phyloP scores from a whole-genome alignment of 2,797 vertebrate species.

The Sebastes steindachneri region DNA sequence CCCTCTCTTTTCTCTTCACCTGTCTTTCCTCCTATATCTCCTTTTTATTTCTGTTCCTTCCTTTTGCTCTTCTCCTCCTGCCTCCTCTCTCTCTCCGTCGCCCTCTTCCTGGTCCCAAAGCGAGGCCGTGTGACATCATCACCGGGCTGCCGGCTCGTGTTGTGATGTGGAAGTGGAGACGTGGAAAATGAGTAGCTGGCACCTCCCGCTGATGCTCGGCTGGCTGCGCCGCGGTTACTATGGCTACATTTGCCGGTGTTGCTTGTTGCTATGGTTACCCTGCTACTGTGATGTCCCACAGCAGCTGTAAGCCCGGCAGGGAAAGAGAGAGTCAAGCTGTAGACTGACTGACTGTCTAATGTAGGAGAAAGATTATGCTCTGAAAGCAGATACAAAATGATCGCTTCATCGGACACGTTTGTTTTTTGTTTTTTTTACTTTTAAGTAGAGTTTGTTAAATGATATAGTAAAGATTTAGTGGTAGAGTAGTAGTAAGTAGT shows the following conservation, averaged over 20 bases:
- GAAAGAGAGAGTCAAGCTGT: background rate
- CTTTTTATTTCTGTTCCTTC: background rate
- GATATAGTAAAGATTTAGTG: too few relatives aligned
- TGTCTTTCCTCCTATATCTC: background rate
- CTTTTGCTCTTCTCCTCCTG: background rate
- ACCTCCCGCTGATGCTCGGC: slow-evolving; percentile 57
- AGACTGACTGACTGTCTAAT: background rate
- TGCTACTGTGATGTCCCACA: slow-evolving; percentile 39
- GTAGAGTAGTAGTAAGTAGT: too few relatives aligned
- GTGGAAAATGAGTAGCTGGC: slow-evolving; percentile 73
- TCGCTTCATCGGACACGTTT: too few relatives aligned
- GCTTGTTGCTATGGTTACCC: slow-evolving; percentile 60
- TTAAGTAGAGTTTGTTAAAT: too few relatives aligned
- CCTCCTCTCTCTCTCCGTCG: background rate
- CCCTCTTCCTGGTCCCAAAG: slow-evolving; percentile 1
- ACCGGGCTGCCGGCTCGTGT: slow-evolving; percentile 52
- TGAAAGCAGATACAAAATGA: background rate
- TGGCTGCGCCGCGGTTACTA: slow-evolving; percentile 55
- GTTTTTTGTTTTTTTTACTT: too few relatives aligned
- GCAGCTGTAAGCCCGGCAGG: slow-evolving; percentile 34
- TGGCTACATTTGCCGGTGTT: slow-evolving; percentile 42
- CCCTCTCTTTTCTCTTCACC: background rate
- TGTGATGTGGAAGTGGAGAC: slow-evolving; percentile 78
- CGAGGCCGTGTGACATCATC: slow-evolving; percentile 72
- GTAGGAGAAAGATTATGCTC: background rate